Percentiles rank a stretch among this genome's conserved stretches.
These are phyloP conservation scores for Ahaetulla prasina DNA, from an alignment of 2,113 vertebrate genomes.

Conservation along the genomic window DNA sequence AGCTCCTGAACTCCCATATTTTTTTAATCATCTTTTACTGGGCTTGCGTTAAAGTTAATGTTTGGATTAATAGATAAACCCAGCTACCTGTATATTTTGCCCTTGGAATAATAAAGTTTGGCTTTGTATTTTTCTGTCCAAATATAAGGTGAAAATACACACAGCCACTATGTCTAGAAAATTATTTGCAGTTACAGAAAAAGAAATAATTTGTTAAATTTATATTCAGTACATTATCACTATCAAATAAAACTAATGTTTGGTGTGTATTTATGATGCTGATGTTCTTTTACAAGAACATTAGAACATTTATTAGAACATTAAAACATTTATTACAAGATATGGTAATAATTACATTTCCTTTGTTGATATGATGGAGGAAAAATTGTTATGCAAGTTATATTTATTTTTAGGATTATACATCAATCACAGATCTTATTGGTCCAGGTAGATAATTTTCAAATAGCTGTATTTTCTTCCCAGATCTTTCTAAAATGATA, in stretches of 20 bases:
- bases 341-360: background rate
- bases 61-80: background rate
- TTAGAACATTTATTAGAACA: too few relatives aligned
- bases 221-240: background rate
- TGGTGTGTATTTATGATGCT: background rate
- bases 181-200: background rate
- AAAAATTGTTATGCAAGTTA: background rate
- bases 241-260: background rate
- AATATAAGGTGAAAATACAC: slow-evolving; percentile 6
- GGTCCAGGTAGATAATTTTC: background rate
- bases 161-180: background rate
- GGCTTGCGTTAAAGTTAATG: background rate
- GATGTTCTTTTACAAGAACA: background rate
- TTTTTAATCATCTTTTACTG: background rate
- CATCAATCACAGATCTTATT: background rate
- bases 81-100: background rate
- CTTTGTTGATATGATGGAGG: background rate
- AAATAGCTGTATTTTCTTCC: background rate
- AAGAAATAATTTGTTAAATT: background rate
- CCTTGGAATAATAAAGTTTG: background rate
- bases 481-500: background rate
- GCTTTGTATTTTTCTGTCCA: background rate
- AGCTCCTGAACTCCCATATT: background rate
- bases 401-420: background rate
- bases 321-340: background rate